Percentiles rank a stretch among this genome's conserved stretches.
These are phyloP conservation scores for Andricus grossulariae DNA, from an alignment of 1,140 invertebrate genomes.

Conservation along the genomic window DNA sequence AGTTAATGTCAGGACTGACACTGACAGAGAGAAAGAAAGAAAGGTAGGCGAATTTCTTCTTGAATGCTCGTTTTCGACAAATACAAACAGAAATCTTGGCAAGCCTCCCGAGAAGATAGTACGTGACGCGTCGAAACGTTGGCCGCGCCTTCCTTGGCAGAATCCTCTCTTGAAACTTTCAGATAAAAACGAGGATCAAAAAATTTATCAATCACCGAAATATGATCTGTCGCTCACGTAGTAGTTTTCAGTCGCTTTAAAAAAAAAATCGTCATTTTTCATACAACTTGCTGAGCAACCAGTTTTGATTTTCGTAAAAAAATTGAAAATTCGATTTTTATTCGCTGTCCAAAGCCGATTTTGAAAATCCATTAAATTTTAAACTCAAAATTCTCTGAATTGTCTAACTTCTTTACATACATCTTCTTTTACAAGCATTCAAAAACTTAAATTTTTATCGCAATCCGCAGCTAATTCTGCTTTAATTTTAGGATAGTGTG, in stretches of 20 bases:
- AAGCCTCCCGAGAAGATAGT: conserved; percentile 39
- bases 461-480: too few species aligned
- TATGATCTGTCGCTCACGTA: conserved; percentile 25
- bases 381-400: too few species aligned
- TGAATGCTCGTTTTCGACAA: conserved; percentile 32
- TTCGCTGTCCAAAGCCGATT: too few species aligned
- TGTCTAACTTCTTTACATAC: too few species aligned
- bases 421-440: too few species aligned
- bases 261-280: too few species aligned
- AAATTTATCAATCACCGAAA: conserved; percentile 39
- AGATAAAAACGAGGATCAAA: conserved; percentile 15
- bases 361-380: too few species aligned
- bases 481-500: too few species aligned
- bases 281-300: too few species aligned
- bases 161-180: conserved; percentile 34
- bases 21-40: background rate
- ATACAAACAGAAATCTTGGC: conserved; percentile 58
- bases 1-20: conserved; percentile 6
- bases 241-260: conserved; percentile 8
- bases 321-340: too few species aligned
- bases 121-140: conserved; percentile 36
- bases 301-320: too few species aligned
- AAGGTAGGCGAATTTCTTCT: background rate
- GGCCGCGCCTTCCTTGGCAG: conserved; percentile 38
- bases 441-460: too few species aligned